Base-by-base conservation (phyloP, 2,888 invertebrate genomes). In the Leucophora obtusa region DNA sequence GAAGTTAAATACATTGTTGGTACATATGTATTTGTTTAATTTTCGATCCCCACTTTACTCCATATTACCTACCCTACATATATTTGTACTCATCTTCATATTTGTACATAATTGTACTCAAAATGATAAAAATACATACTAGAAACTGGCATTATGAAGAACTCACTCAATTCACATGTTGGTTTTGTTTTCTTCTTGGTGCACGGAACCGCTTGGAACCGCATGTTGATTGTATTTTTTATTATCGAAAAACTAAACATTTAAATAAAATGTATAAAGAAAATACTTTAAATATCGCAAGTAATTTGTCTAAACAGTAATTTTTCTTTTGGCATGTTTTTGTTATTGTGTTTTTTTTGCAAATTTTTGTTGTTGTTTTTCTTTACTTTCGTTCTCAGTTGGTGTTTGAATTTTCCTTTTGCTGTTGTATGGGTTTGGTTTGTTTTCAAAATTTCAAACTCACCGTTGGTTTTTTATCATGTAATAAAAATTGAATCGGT, bases 121-220 rank as follows among this genome's bases (percentile, higher is more conserved):
- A 71, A 60, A 17, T 71, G 8, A 53, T 58, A 60, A 59, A 73
- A 71, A 62, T 50, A 38, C 11, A 62, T 50, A 38, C 11, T 47
- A 47, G 6, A 47, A 47, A 47, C 4, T 47, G 1, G 3, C 1
- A 38, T 38, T 47, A n/a, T 47, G 43, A 47, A 47, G 6, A 47
- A 47, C 7, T 47, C 14, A 47, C 43, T 47, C 35, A 51, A 68
- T 62, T 66, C 63, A 63, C 51, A 80, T 51, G 62, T 71, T 72
- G 56, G 18, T 58, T 51, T 68, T 58, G 6, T 28, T 2, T 58
- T 72, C 2, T 50, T 28, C 38, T 60, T 58, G 84, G 87, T 88
- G 86, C 87, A 86, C 86, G 88, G 87, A 87, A 87, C 87, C 85
- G 87, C 84, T 86, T 88, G 87, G 88, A 87, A 87, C 86, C 85